Base-by-base conservation (phyloP, 2,113 vertebrate species). In the Rafetus swinhoei region DNA sequence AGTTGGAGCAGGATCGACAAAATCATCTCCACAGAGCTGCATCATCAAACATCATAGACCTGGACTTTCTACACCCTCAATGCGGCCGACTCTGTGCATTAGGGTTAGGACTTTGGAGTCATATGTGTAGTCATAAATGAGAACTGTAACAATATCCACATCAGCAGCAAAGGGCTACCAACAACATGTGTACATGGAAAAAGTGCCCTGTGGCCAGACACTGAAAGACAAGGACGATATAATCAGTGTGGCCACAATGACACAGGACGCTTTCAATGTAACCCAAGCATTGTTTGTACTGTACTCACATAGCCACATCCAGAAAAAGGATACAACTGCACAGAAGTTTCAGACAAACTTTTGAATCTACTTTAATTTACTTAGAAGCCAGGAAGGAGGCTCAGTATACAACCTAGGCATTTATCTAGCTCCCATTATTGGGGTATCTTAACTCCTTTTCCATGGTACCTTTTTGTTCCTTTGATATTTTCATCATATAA, bases 401-500 rank as follows among this genome's bases (percentile, higher is more conserved):
- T 3, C 12, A 76, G 12, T 25, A 76, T 25, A 76, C 74, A 45
- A 25, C 21, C 74, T 14, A 45, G 3, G 74, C 24, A 45, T 76
- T 76, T 25, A 76, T 76, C 21, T 76, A 35, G 35, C 74, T 22
- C 39, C 39, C 1, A 6, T 45, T 76, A 22, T 25, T 22, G 19
- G 32, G 29, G 18, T 69, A 69, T n/a, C 74, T 52, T 54, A 45
- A 92, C 15, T 85, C 81, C 88, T 52, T 87, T 85, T n/a, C 39
- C 13, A 79, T 81, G 85, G n/a, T 10, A 84, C n/a, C 27, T 93
- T 35, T 27, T 52, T 1, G 0, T 60, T 85, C 35, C 86, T 85
- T 95, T 96, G 94, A 91, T 53, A n/a, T 94, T 95, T 93, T 85
- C 80, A 95, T 92, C 93, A 80, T 80, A 83, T 16, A n/a, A 8